phyloP scores from a whole-genome alignment of 1,140 invertebrate species.

The Saccostrea cuccullata region DNA sequence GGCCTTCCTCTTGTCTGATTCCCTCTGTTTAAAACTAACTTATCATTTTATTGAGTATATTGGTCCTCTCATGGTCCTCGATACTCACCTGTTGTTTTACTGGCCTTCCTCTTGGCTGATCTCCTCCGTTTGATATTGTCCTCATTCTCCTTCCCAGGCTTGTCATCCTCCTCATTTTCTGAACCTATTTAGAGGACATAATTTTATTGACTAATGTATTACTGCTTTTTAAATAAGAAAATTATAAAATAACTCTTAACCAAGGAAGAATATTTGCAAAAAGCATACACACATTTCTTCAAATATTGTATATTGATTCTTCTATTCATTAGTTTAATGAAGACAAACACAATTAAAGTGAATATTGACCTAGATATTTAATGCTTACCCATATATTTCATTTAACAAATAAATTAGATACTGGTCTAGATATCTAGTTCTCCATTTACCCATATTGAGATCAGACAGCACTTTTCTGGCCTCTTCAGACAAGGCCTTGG shows the following conservation, averaged over 20 bases:
- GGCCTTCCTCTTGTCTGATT: conserved; percentile 72
- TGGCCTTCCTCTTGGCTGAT: conserved; percentile 72
- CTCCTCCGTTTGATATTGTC: conserved; percentile 55
- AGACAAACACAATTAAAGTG: no score
- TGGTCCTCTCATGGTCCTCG: no score
- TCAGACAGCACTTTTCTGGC: conserved; percentile 70
- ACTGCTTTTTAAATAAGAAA: no score
- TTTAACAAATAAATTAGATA: neutral
- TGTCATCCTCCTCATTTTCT: conserved; percentile 51
- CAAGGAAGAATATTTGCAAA: no score
- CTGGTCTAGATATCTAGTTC: neutral
- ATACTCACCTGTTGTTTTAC: conserved; percentile 65
- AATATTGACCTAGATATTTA: no score
- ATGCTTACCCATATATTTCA: neutral
- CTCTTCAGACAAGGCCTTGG: conserved; percentile 68
- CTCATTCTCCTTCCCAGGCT: conserved; percentile 42
- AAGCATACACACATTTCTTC: no score
- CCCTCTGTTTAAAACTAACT: conserved; percentile 49
- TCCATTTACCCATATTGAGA: conserved; percentile 66
- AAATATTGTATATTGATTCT: no score
- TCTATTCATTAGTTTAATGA: no score
- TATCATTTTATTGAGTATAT: no score
- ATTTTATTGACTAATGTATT: neutral
- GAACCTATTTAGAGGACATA: conserved; percentile 41
- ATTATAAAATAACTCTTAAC: no score